A percentile compares a stretch with the other conserved stretches of the same genome.
These are phyloP conservation scores for Macaria liturata DNA, from an alignment of 2,888 invertebrate genomes.

Conservation along the genomic window DNA sequence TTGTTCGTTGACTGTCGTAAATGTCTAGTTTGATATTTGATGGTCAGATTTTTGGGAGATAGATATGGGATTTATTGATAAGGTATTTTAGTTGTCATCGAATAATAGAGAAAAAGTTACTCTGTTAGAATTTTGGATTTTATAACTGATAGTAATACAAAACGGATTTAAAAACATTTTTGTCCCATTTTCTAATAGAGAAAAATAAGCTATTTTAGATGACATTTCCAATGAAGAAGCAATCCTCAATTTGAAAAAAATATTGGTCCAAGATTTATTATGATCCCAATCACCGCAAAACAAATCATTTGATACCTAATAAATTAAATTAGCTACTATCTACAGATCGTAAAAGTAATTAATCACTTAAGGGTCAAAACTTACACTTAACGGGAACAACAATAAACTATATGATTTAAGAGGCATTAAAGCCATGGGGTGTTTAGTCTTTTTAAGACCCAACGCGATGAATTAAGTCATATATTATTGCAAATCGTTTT, in stretches of 20 bases:
- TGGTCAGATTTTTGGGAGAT: conserved; percentile 23
- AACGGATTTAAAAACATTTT: too few species aligned
- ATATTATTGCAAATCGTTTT: conserved; percentile 75
- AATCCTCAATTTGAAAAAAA: too few species aligned
- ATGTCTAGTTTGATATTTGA: conserved; percentile 34
- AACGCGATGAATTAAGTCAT: conserved; percentile 70
- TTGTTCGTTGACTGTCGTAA: conserved; percentile 47
- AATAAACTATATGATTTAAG: conserved; percentile 52
- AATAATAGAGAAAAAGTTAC: too few species aligned
- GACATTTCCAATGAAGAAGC: too few species aligned
- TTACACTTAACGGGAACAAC: conserved; percentile 42
- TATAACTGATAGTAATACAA: too few species aligned
- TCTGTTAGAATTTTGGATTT: too few species aligned
- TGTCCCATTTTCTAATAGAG: too few species aligned
- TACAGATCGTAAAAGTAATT: conserved; percentile 40
- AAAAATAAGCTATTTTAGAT: too few species aligned
- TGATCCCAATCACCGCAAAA: conserved; percentile 13
- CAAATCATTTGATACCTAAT: conserved; percentile 26
- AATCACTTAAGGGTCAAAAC: conserved; percentile 50
- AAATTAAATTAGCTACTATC: conserved; percentile 32
- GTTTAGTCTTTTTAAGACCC: conserved; percentile 30
- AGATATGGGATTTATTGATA: not conserved
- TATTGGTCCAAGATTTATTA: too few species aligned
- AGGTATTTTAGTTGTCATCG: not conserved
- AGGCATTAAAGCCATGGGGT: conserved; percentile 22